Percentiles rank a stretch among this genome's conserved stretches.
phyloP scores from a whole-genome alignment of 2,113 vertebrate species.

The Lagopus muta region DNA sequence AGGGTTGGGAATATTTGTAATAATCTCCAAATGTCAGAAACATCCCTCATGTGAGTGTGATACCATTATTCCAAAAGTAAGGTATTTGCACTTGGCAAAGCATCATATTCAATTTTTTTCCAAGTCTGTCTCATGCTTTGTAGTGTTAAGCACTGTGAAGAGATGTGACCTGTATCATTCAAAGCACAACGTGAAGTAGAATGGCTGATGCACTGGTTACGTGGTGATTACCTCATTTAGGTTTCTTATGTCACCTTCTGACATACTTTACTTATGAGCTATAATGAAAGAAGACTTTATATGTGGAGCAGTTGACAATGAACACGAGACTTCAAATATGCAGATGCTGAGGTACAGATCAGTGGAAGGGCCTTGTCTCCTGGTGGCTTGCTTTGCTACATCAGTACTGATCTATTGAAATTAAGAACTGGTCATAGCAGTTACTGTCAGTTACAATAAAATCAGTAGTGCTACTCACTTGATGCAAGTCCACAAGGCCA shows the following conservation, averaged over 20 bases:
- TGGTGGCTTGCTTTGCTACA: not conserved
- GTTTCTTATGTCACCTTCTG: not conserved
- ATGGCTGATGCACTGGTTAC: not conserved
- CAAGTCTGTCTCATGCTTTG: not conserved
- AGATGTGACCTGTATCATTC: not conserved
- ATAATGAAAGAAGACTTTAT: not conserved
- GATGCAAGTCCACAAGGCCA: not conserved
- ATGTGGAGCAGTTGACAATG: accelerated
- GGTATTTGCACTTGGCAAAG: not conserved
- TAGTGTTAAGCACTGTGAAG: not conserved
- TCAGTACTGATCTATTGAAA: not conserved
- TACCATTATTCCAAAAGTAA: not conserved
- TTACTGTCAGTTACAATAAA: not conserved
- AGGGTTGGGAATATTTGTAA: not conserved
- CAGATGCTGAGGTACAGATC: not conserved
- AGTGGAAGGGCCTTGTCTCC: not conserved
- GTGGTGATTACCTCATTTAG: not conserved
- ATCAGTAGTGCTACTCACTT: not conserved
- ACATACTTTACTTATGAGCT: not conserved
- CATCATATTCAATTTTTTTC: not conserved
- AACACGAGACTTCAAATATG: not conserved
- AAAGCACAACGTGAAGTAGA: not conserved
- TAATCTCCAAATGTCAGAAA: not conserved
- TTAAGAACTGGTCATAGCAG: not conserved
- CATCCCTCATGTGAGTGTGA: not conserved